Conservation (phyloP, 2,888 invertebrate species). For the Nemoura dubitans region DNA sequence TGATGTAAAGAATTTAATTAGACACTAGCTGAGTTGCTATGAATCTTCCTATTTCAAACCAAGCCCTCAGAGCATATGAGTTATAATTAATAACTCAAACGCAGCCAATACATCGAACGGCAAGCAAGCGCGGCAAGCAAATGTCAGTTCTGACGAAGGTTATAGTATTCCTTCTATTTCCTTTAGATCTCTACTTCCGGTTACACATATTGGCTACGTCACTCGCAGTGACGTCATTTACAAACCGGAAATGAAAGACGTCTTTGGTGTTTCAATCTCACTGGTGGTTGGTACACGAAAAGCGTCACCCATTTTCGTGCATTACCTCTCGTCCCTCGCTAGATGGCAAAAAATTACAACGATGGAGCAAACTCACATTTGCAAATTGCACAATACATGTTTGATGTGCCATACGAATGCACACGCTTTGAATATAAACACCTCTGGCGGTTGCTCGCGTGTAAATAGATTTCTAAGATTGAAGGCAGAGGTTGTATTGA, state of each 20-base stretch:
- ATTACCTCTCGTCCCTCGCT: neutral
- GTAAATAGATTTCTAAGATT: no score
- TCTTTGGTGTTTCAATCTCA: neutral
- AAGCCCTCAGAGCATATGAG: neutral
- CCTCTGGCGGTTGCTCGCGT: neutral
- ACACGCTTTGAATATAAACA: neutral
- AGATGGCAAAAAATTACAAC: neutral
- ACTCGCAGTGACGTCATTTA: neutral
- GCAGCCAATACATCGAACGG: neutral
- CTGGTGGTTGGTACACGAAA: no score
- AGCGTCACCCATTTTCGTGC: neutral
- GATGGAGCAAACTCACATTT: neutral
- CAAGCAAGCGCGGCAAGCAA: neutral
- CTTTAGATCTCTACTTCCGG: neutral
- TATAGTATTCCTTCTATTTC: neutral
- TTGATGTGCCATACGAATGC: neutral
- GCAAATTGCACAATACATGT: neutral
- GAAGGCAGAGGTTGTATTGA: no score
- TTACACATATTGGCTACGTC: neutral
- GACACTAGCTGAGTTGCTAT: no score
- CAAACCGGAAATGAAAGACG: neutral
- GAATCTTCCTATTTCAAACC: neutral
- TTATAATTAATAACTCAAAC: neutral
- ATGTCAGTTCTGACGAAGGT: neutral
- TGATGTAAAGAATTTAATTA: neutral